Conservation (phyloP, 2,888 invertebrate species). For the Laothoe populi region DNA sequence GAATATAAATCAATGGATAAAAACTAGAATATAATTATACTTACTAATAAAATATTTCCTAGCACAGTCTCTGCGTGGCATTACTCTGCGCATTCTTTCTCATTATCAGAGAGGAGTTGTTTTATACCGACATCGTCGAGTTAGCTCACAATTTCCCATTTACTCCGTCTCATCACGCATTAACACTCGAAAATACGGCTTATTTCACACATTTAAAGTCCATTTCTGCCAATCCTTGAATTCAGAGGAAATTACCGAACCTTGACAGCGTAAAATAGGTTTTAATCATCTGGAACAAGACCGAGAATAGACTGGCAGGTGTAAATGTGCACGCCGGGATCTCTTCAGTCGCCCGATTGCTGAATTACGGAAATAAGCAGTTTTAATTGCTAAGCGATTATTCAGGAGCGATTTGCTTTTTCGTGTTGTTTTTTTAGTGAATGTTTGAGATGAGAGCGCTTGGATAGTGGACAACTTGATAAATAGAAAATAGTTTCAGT, state of each 20-base stretch:
- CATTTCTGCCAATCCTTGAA: neutral
- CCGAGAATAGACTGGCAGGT: slow-evolving; percentile 33
- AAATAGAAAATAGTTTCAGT: no score
- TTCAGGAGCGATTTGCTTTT: slow-evolving; percentile 63
- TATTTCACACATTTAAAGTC: slow-evolving; percentile 33
- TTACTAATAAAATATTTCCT: no score
- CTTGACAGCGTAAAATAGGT: slow-evolving; percentile 28
- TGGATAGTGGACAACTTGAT: slow-evolving; percentile 35
- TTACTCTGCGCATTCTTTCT: slow-evolving; percentile 66
- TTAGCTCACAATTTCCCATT: slow-evolving; percentile 82
- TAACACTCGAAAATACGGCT: slow-evolving; percentile 46
- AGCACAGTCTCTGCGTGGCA: slow-evolving; percentile 34
- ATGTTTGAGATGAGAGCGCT: slow-evolving; percentile 31
- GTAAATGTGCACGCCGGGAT: slow-evolving; percentile 42
- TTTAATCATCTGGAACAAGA: slow-evolving; percentile 35
- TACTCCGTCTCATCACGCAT: slow-evolving; percentile 63
- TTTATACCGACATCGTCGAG: slow-evolving; percentile 77
- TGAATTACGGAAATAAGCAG: slow-evolving; percentile 82
- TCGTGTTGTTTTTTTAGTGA: slow-evolving; percentile 49
- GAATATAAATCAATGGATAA: no score
- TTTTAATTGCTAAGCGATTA: slow-evolving; percentile 78
- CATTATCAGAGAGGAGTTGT: slow-evolving; percentile 84
- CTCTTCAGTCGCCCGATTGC: slow-evolving; percentile 71
- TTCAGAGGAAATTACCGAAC: slow-evolving; percentile 44
- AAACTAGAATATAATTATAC: no score